Evolutionary conservation across 2,888 invertebrate genomes (phyloP).

Genomic region (Dasypolia templi): DNA sequence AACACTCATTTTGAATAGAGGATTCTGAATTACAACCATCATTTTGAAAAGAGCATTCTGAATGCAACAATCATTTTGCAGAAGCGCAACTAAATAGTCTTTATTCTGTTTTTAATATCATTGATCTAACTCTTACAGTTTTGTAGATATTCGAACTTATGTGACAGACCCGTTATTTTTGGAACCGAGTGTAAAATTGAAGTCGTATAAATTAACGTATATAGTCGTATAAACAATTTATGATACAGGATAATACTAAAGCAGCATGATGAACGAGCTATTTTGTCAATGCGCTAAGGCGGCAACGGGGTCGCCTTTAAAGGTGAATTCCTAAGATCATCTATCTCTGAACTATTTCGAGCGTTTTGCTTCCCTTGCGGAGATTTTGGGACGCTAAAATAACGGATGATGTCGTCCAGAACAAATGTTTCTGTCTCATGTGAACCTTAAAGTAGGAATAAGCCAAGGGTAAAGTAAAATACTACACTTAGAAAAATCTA

Average conservation of each 20-base stretch:
- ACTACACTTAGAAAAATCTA: too few relatives aligned
- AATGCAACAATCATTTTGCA: too few relatives aligned
- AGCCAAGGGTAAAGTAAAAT: not conserved
- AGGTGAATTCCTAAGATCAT: conserved; percentile 49
- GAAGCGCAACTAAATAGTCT: too few relatives aligned
- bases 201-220: too few relatives aligned
- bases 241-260: conserved; percentile 24
- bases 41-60: too few relatives aligned
- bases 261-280: conserved; percentile 21
- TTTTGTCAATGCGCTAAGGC: conserved; percentile 37
- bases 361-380: conserved; percentile 50
- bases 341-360: conserved; percentile 53
- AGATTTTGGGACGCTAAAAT: conserved; percentile 57
- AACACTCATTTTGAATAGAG: too few relatives aligned
- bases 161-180: too few relatives aligned
- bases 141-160: too few relatives aligned
- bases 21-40: too few relatives aligned
- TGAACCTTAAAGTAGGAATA: conserved; percentile 33
- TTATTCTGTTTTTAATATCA: too few relatives aligned
- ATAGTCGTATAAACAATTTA: conserved; percentile 35
- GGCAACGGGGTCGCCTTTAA: conserved; percentile 41
- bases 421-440: conserved; percentile 53
- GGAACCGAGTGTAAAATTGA: too few relatives aligned
- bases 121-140: too few relatives aligned
- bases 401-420: conserved; percentile 48